Evolutionary conservation across 2,113 vertebrate species (phyloP), one percentile per base, ranked within the genome.

Genomic region (Catharus bicknelli): DNA sequence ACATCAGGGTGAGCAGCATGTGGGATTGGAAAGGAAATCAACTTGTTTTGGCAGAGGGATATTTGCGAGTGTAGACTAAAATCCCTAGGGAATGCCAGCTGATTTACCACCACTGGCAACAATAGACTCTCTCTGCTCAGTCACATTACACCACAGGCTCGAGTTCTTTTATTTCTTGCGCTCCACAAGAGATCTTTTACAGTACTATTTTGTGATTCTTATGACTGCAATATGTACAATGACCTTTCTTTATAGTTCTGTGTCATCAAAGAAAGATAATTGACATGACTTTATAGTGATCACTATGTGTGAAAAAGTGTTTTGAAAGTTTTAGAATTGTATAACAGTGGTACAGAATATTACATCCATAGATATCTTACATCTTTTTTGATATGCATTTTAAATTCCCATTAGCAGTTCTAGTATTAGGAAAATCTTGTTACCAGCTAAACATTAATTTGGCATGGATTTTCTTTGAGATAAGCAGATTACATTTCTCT

Each of bases 11-110:
- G 25, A 94, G 17, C 40, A 90, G 57, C 57, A 84, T 57, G 73
- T 58, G 69, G 61, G 36, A 36, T 68, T 61, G 61, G 54, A 93
- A 83, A 95, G 81, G 88, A 96, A 91, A 91, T 93, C n/a, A 90
- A 9, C 21, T 91, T 93, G 38, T 63, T 95, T 95, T 90, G 72
- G 36, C 38, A 92, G 48, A 68, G 67, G 62, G 26, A 81, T 61
- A 72, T 83, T 93, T 92, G 43, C 86, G 53, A n/a, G 22, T 7
- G 20, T 78, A 81, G n/a, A 47, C 38, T 61, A 83, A 92, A 94
- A 84, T 47, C 48, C 73, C 59, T 48, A 30, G 51, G 76, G 85
- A 86, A 83, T 59, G 22, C 29, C 75, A 83, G 54, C 30, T 90
- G 88, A 90, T 96, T 94, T 96, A 90, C 53, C 80, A 67, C 47